phyloP scores from a whole-genome alignment of 2,797 vertebrate genomes.

The Schizopygopsis pylzovi region DNA sequence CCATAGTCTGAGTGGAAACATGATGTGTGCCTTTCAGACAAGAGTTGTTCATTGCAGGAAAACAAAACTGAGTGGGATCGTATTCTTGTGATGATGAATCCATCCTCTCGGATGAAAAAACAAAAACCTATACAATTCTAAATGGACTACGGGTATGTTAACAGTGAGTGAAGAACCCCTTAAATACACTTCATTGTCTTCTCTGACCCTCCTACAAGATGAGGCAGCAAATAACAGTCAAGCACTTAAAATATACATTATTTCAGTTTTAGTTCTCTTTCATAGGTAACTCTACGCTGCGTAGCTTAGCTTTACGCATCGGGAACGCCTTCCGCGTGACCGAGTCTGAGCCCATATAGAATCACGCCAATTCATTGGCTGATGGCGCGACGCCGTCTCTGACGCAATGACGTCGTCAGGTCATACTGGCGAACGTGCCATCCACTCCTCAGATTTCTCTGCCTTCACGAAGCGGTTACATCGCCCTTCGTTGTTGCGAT shows the following conservation, averaged over 20 bases:
- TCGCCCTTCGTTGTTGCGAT: no score
- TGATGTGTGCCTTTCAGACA: constrained; percentile 57
- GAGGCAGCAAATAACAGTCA: background rate
- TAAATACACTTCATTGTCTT: background rate
- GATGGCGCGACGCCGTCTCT: no score
- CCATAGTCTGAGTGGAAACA: constrained; percentile 25
- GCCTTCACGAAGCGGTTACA: no score
- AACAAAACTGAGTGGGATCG: constrained; percentile 60
- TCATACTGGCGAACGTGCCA: no score
- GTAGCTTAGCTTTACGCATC: no score
- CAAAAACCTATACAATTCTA: background rate
- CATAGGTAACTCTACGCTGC: no score
- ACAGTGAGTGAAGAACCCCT: background rate
- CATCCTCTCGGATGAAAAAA: background rate
- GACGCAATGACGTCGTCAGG: no score
- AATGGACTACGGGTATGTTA: background rate
- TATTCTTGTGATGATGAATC: constrained; percentile 23
- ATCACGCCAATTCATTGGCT: no score
- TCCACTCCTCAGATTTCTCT: no score
- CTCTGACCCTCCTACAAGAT: constrained; percentile 14
- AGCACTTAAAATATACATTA: background rate
- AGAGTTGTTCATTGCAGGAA: constrained; percentile 62
- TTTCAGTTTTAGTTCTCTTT: background rate
- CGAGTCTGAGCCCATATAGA: no score
- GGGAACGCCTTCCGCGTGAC: no score